Evolutionary conservation across 1,140 invertebrate species (phyloP).

Genomic region (Drosophila ercepeae): DNA sequence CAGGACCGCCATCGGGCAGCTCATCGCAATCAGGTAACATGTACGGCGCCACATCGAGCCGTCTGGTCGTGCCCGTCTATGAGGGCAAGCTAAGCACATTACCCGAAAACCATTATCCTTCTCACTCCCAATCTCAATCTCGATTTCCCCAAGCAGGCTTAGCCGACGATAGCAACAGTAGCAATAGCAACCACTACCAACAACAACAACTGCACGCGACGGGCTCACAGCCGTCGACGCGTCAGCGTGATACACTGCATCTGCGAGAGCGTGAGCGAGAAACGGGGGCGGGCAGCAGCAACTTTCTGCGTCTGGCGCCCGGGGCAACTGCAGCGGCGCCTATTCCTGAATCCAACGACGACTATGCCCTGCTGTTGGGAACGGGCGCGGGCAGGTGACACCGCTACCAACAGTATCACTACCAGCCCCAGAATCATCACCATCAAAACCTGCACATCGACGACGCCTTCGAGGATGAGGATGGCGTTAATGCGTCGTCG

Average conservation of each 20-base stretch:
- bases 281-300: slow-evolving; percentile 39
- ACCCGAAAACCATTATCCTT: slow-evolving; percentile 44
- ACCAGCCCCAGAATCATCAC: slow-evolving; percentile 47
- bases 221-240: slow-evolving; percentile 40
- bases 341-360: slow-evolving; percentile 77
- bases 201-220: slow-evolving; percentile 69
- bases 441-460: slow-evolving; percentile 51
- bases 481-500: slow-evolving; percentile 66
- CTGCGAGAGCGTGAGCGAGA: slow-evolving; percentile 56
- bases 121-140: slow-evolving; percentile 78
- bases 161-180: slow-evolving; percentile 47
- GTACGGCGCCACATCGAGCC: slow-evolving; percentile 66
- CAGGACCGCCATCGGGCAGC: slow-evolving; percentile 21
- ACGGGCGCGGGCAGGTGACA: slow-evolving; percentile 75
- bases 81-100: slow-evolving; percentile 56
- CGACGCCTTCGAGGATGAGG: slow-evolving; percentile 57
- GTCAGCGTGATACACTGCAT: slow-evolving; percentile 65
- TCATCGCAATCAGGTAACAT: slow-evolving; percentile 70
- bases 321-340: slow-evolving; percentile 57
- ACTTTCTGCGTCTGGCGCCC: slow-evolving; percentile 57
- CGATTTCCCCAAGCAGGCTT: slow-evolving; percentile 77
- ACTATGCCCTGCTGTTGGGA: slow-evolving; percentile 75
- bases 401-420: slow-evolving; percentile 70
- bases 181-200: slow-evolving; percentile 75
- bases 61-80: slow-evolving; percentile 62